A percentile compares a stretch with the other conserved stretches of the same genome.
phyloP scores from a whole-genome alignment of 2,113 vertebrate genomes.

The Myxocyprinus asiaticus region DNA sequence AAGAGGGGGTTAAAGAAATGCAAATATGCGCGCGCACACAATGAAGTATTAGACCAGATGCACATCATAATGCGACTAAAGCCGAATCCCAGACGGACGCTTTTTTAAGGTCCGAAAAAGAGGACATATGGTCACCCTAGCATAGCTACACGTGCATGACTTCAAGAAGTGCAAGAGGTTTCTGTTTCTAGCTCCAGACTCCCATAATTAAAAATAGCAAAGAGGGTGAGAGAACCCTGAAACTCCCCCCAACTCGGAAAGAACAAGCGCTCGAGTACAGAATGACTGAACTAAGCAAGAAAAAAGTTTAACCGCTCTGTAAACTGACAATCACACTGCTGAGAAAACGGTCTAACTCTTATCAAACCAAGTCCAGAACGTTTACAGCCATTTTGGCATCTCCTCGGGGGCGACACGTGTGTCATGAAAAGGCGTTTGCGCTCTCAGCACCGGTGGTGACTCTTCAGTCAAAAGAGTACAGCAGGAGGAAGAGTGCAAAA shows the following conservation, averaged over 20 bases:
- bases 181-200: conserved; percentile 64
- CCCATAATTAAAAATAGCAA: conserved; percentile 69
- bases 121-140: too few relatives aligned
- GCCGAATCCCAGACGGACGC: too few relatives aligned
- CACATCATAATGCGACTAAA: too few relatives aligned
- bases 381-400: conserved; percentile 18
- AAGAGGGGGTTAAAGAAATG: too few relatives aligned
- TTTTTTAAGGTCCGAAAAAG: too few relatives aligned
- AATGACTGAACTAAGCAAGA: not conserved
- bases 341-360: too few relatives aligned
- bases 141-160: conserved; percentile 25
- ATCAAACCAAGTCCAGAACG: conserved; percentile 45
- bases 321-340: not conserved
- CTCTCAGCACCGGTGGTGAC: not conserved
- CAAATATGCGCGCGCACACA: too few relatives aligned
- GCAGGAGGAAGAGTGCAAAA: conserved; percentile 65
- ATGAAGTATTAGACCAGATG: too few relatives aligned
- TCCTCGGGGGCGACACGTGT: not conserved
- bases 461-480: conserved; percentile 14
- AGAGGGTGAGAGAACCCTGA: conserved; percentile 55
- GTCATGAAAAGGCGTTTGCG: not conserved
- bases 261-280: not conserved
- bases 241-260: conserved; percentile 8
- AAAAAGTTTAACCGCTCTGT: not conserved
- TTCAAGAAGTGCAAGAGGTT: conserved; percentile 60